Evolutionary conservation across 2,888 invertebrate genomes (phyloP).

Genomic region (Hyles lineata): DNA sequence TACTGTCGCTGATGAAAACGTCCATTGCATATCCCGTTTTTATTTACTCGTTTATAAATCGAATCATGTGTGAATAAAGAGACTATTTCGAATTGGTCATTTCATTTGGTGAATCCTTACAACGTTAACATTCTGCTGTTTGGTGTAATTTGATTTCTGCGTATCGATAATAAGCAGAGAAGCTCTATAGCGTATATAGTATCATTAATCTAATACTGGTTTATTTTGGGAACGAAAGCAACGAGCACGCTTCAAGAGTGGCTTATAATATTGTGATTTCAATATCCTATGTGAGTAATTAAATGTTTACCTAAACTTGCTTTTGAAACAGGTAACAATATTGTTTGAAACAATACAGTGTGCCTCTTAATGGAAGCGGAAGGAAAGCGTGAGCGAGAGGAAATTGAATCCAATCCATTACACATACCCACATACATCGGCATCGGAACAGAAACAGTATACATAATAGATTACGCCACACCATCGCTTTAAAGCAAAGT

Average conservation of each 20-base stretch:
- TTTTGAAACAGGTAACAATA: neutral
- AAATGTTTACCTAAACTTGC: neutral
- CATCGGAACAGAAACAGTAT: neutral
- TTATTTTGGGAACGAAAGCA: slow-evolving; percentile 2
- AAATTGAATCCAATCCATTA: slow-evolving; percentile 29
- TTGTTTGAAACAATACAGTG: slow-evolving; percentile 10
- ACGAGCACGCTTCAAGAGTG: neutral
- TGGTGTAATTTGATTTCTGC: slow-evolving; percentile 19
- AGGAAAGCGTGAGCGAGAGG: slow-evolving; percentile 31
- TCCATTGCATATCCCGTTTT: slow-evolving; percentile 39
- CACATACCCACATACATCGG: neutral
- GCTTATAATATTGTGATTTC: neutral
- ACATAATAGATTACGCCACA: neutral
- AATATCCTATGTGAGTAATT: neutral
- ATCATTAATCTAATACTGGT: neutral
- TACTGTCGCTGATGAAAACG: slow-evolving; percentile 47
- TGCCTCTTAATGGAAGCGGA: slow-evolving; percentile 20
- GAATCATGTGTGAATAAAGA: neutral
- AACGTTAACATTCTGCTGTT: no score
- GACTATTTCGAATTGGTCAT: neutral
- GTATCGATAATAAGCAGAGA: neutral
- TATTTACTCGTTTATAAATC: slow-evolving; percentile 32
- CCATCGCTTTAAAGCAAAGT: neutral
- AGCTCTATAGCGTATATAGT: slow-evolving; percentile 13
- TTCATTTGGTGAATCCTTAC: slow-evolving; percentile 9